Percentiles rank a stretch among this genome's conserved stretches.
Conservation (phyloP, 2,113 vertebrate species). For the Ptilonorhynchus violaceus region DNA sequence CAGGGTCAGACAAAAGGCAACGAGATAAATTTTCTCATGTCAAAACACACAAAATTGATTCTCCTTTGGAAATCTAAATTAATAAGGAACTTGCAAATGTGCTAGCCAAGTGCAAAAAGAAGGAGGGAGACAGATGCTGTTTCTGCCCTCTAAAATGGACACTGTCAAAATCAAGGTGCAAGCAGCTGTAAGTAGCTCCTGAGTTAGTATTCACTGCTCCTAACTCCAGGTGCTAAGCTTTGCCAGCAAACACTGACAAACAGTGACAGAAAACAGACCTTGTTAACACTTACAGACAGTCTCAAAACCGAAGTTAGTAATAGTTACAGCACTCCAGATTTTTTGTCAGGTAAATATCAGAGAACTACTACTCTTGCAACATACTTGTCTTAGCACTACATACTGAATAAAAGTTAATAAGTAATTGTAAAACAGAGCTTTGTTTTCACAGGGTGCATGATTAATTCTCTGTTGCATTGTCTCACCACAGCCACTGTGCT, state of each 20-base stretch:
- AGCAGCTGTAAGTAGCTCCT: neutral
- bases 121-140: neutral
- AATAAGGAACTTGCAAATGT: neutral
- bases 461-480: neutral
- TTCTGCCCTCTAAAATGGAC: neutral
- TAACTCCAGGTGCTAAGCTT: neutral
- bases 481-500: neutral
- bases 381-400: neutral
- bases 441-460: neutral
- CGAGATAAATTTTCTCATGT: conserved; percentile 10
- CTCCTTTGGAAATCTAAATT: neutral
- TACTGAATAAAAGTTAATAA: neutral
- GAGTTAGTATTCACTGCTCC: neutral
- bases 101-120: neutral
- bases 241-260: neutral
- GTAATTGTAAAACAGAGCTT: neutral
- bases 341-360: neutral
- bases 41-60: conserved; percentile 18
- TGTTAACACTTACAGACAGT: neutral
- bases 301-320: neutral
- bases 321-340: neutral
- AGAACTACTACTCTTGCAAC: neutral
- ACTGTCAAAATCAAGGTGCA: neutral
- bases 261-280: neutral
- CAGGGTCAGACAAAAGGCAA: neutral